A percentile compares a stretch with the other conserved stretches of the same genome.
Evolutionary conservation across 2,888 invertebrate species (phyloP).

Genomic region (Dicyrtomina minuta): DNA sequence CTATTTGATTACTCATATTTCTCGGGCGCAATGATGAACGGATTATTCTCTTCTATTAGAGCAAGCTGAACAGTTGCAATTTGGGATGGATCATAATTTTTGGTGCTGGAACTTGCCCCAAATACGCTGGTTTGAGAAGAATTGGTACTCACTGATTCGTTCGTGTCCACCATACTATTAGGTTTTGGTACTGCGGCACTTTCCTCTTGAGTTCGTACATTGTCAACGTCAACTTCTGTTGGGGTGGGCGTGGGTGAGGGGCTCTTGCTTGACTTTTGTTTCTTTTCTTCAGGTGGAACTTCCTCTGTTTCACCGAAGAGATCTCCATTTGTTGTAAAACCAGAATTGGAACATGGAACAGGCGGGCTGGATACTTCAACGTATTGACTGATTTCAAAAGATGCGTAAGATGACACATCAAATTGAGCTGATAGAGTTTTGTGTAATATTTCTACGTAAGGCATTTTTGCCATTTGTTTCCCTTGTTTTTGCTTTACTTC

Average conservation of each 20-base stretch:
- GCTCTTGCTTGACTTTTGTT: not conserved
- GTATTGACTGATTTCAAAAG: constrained; percentile 9
- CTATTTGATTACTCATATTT: constrained; percentile 12
- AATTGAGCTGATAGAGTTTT: constrained; percentile 14
- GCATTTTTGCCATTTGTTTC: not conserved
- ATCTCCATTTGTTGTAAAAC: not conserved
- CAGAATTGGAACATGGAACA: no score
- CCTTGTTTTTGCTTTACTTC: not conserved
- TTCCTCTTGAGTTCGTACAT: not conserved
- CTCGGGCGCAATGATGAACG: not conserved
- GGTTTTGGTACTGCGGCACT: not conserved
- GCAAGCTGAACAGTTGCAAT: constrained; percentile 15
- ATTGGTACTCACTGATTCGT: not conserved
- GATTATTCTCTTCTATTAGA: not conserved
- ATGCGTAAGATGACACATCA: constrained; percentile 17
- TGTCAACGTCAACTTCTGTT: not conserved
- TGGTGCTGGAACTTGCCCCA: constrained; percentile 11
- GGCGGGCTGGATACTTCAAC: not conserved
- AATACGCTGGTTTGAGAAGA: not conserved
- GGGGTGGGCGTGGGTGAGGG: no score
- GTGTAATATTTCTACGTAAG: constrained; percentile 7
- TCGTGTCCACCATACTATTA: no score
- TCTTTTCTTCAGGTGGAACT: not conserved
- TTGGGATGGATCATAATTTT: constrained; percentile 7
- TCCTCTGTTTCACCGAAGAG: not conserved